A percentile compares a stretch with the other conserved stretches of the same genome.
phyloP scores from a whole-genome alignment of 2,113 vertebrate genomes.

The Oncorhynchus mykiss region DNA sequence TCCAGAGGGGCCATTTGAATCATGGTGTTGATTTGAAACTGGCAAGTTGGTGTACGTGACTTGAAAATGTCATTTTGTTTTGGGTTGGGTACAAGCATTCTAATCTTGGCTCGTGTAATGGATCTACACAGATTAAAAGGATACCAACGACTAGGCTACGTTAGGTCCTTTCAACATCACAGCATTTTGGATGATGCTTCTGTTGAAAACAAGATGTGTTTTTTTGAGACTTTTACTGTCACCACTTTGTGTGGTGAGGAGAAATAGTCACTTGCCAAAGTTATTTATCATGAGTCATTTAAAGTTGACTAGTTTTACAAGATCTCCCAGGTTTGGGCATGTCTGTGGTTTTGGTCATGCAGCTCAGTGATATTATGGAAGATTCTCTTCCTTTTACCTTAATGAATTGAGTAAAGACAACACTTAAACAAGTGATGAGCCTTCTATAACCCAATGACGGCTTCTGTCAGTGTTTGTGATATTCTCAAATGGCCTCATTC shows the following conservation, averaged over 20 bases:
- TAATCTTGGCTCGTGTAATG: slow-evolving; percentile 35
- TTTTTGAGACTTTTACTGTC: not conserved
- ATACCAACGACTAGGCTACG: too few species aligned
- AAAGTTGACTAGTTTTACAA: not conserved
- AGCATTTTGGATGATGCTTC: too few species aligned
- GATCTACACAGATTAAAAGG: not conserved
- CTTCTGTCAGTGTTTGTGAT: slow-evolving; percentile 1
- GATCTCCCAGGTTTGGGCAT: not conserved
- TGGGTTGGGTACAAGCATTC: slow-evolving; percentile 29
- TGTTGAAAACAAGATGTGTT: not conserved
- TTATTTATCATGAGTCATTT: not conserved
- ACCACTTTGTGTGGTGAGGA: not conserved
- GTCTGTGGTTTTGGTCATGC: not conserved
- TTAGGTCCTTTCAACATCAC: too few species aligned
- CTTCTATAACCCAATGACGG: not conserved
- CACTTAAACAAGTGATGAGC: not conserved
- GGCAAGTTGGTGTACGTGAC: not conserved
- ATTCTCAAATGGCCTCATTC: not conserved
- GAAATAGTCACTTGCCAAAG: too few species aligned
- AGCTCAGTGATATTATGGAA: not conserved
- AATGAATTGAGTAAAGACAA: slow-evolving; percentile 1
- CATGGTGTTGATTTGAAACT: not conserved
- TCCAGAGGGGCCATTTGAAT: too few species aligned
- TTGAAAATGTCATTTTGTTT: not conserved
- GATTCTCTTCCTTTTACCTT: not conserved